phyloP scores from a whole-genome alignment of 1,140 invertebrate species.

The Plodia interpunctella region DNA sequence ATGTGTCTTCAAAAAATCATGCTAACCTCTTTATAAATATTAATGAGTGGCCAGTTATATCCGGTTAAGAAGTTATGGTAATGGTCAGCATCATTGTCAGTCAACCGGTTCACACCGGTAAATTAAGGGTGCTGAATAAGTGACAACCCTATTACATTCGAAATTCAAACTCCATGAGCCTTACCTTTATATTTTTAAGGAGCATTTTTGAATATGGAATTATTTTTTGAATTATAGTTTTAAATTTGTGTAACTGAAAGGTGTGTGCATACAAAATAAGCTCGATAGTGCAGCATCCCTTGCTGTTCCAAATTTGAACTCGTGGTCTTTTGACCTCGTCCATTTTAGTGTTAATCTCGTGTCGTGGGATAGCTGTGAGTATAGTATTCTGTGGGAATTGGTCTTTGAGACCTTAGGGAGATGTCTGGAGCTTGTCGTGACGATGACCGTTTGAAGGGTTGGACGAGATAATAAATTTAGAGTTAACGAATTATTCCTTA shows the following conservation, averaged over 20 bases:
- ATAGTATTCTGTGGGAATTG: slow-evolving; percentile 61
- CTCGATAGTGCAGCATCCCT: slow-evolving; percentile 61
- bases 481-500: too few species aligned
- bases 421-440: background rate
- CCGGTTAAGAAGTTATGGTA: slow-evolving; percentile 75
- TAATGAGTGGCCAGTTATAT: slow-evolving; percentile 61
- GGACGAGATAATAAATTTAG: background rate
- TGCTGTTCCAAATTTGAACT: slow-evolving; percentile 59
- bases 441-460: slow-evolving; percentile 10
- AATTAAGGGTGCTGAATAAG: slow-evolving; percentile 61
- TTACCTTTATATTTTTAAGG: slow-evolving; percentile 25
- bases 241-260: slow-evolving; percentile 49
- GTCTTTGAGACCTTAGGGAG: slow-evolving; percentile 2
- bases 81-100: slow-evolving; percentile 55
- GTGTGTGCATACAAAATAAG: slow-evolving; percentile 70
- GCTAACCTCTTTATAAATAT: slow-evolving; percentile 61
- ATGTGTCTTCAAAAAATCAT: slow-evolving; percentile 31
- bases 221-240: slow-evolving; percentile 13
- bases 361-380: slow-evolving; percentile 56
- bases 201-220: slow-evolving; percentile 20
- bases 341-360: slow-evolving; percentile 51
- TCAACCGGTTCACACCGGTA: slow-evolving; percentile 52
- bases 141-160: slow-evolving; percentile 17
- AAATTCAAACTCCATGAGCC: background rate
- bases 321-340: slow-evolving; percentile 59